phyloP scores from a whole-genome alignment of 2,113 vertebrate species.

The Noctilio leporinus region DNA sequence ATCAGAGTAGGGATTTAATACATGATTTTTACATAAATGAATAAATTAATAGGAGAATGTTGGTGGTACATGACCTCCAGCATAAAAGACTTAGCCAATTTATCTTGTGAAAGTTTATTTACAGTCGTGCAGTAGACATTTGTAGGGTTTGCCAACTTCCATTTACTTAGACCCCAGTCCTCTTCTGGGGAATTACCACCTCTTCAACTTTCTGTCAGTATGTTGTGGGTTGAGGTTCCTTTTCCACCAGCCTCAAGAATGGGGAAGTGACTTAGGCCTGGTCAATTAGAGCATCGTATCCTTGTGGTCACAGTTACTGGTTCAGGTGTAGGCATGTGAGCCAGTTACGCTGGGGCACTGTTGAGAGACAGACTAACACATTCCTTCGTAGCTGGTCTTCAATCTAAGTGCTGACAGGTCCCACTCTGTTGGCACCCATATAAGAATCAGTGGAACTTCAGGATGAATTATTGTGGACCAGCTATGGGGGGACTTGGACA shows the following conservation, averaged over 20 bases:
- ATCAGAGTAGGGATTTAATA: background rate
- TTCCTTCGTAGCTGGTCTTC: background rate
- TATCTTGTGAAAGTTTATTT: constrained; percentile 21
- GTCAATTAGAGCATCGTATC: background rate
- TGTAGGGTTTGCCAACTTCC: background rate
- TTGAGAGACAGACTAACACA: background rate
- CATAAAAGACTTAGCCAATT: background rate
- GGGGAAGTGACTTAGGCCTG: background rate
- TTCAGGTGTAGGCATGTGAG: background rate
- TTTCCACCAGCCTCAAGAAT: background rate
- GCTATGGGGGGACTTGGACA: background rate
- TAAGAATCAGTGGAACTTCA: background rate
- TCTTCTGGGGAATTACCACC: background rate
- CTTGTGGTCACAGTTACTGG: background rate
- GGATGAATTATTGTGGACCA: background rate
- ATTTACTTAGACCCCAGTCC: background rate
- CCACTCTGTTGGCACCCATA: background rate
- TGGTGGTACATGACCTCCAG: background rate
- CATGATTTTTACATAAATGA: background rate
- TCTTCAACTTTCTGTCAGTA: background rate
- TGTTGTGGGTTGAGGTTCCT: background rate
- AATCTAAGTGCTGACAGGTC: background rate
- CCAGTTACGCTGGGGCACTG: background rate
- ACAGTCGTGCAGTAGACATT: background rate
- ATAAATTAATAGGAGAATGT: background rate